Evolutionary conservation across 2,113 vertebrate genomes (phyloP), one percentile per base, ranked within the genome.

Genomic region (Lynx canadensis): DNA sequence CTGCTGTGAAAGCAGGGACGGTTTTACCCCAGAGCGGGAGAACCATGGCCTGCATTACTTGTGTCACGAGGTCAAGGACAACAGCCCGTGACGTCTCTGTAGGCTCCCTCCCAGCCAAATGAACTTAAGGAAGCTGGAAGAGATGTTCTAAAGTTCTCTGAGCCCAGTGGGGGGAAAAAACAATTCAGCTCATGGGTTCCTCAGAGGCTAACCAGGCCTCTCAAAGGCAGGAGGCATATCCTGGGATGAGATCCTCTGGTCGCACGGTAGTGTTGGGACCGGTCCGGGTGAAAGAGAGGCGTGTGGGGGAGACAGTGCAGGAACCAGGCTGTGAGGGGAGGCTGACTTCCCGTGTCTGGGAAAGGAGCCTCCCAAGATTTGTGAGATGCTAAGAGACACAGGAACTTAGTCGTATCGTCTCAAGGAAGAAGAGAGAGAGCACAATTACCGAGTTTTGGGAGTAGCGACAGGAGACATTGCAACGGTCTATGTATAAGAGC

Each of bases 311-410:
- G 38, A 73, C 7, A 25, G 31, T 11, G 9, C 7, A 71, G 48
- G 19, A 8, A 3, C 3, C 9, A 9, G 11, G 1, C 2, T 29
- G 29, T 23, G 3, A 8, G 5, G 5, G 55, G 10, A 25, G 14
- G 9, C 50, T 55, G 33, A 1, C 12, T 79, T 63, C 4, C 74
- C 92, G 21, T 48, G 25, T 71, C 66, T 31, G 57, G 74, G 66
- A 16, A 79, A 23, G 5, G 27, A 68, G 21, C 10, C 1, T 63
- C 19, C 48, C 31, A 15, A 18, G 36, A 33, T 57, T 66, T 11
- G 13, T 11, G 33, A 86, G 60, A 79, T 55, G 14, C 25, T 33
- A 73, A 27, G 25, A 41, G 80, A 83, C 41, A 71, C 14, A 33
- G 2, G 31, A 65, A 45, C 7, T 91, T 79, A 63, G 57, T 74